Evolutionary conservation across 2,113 vertebrate species (phyloP).

Genomic region (Pao palembangensis): DNA sequence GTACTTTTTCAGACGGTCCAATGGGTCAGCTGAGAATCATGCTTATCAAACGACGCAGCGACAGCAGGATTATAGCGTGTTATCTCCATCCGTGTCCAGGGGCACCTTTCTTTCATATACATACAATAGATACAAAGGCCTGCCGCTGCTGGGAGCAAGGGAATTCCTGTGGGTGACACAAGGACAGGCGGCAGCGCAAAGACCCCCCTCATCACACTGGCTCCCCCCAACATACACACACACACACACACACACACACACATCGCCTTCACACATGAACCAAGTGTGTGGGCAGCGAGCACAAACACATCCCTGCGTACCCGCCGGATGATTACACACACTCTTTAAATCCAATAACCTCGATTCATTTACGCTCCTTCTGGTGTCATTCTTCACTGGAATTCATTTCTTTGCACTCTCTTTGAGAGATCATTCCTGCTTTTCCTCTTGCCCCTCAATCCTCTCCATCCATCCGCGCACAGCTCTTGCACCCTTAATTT

Average conservation of each 20-base stretch:
- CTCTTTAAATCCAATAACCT: slow-evolving; percentile 71
- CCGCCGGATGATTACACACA: slow-evolving; percentile 65
- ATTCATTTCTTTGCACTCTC: slow-evolving; percentile 54
- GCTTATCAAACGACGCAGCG: slow-evolving; percentile 41
- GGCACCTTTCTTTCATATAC: slow-evolving; percentile 37
- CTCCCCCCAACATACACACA: neutral
- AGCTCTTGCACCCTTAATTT: slow-evolving; percentile 42
- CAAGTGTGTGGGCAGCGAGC: slow-evolving; percentile 65
- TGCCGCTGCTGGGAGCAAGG: slow-evolving; percentile 23
- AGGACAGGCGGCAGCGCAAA: slow-evolving; percentile 56
- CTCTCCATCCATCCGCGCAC: slow-evolving; percentile 24
- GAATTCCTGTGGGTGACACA: slow-evolving; percentile 56
- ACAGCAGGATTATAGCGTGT: slow-evolving; percentile 6
- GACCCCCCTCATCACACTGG: slow-evolving; percentile 1
- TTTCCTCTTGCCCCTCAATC: slow-evolving; percentile 7
- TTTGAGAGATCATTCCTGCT: slow-evolving; percentile 40
- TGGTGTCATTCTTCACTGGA: slow-evolving; percentile 35
- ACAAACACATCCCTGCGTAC: slow-evolving; percentile 61
- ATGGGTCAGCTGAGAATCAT: slow-evolving; percentile 41
- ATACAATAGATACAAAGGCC: slow-evolving; percentile 44
- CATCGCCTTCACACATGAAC: slow-evolving; percentile 49
- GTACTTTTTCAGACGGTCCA: slow-evolving; percentile 27
- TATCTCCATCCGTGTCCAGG: slow-evolving; percentile 24
- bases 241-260: slow-evolving; percentile 27
- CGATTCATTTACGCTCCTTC: slow-evolving; percentile 61